Percentiles rank a stretch among this genome's conserved stretches.
Evolutionary conservation across 2,797 vertebrate species (phyloP).

Genomic region (Amniataba percoides): DNA sequence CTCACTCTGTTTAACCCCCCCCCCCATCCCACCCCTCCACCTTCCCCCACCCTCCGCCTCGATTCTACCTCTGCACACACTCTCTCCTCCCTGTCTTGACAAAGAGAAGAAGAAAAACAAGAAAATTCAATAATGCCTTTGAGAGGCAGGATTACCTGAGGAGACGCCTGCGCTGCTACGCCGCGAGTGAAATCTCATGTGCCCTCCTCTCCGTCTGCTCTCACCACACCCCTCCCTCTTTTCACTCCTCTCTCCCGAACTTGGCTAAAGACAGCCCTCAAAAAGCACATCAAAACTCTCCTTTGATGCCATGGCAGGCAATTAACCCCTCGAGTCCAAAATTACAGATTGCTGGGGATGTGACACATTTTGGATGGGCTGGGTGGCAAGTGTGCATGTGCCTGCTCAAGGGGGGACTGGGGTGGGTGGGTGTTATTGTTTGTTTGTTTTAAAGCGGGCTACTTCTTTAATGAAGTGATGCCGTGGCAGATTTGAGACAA

Average conservation of each 20-base stretch:
- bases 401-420: constrained; percentile 43
- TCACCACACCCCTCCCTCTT: constrained; percentile 79
- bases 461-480: constrained; percentile 85
- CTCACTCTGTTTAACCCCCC: constrained; percentile 84
- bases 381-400: constrained; percentile 75
- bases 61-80: constrained; percentile 75
- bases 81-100: constrained; percentile 78
- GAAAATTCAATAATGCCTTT: constrained; percentile 90
- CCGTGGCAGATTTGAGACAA: constrained; percentile 84
- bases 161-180: constrained; percentile 82
- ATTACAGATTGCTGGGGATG: constrained; percentile 84
- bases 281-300: constrained; percentile 89
- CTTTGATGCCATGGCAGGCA: constrained; percentile 89
- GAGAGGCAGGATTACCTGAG: constrained; percentile 91
- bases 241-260: constrained; percentile 77
- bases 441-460: constrained; percentile 85
- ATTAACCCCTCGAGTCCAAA: constrained; percentile 86
- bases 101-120: constrained; percentile 89
- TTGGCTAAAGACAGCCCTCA: constrained; percentile 89
- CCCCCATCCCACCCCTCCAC: constrained; percentile 52
- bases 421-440: constrained; percentile 73
- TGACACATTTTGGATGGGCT: constrained; percentile 83
- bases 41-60: constrained; percentile 57
- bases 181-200: constrained; percentile 87
- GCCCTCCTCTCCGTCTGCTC: constrained; percentile 82